phyloP scores from a whole-genome alignment of 2,888 invertebrate species.

The Saturnia japonica region DNA sequence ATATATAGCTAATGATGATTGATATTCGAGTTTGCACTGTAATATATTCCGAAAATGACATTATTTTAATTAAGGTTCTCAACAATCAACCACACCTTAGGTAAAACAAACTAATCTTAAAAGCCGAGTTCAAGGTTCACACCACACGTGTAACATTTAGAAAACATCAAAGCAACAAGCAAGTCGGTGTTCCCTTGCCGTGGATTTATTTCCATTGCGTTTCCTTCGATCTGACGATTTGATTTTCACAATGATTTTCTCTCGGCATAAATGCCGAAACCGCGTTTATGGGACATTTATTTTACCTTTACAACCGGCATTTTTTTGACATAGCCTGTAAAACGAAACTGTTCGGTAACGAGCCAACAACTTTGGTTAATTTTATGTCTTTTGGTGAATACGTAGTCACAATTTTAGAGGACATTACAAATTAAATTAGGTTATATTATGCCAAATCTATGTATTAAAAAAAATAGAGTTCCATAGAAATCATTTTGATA shows the following conservation, averaged over 20 bases:
- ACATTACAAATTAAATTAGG: background rate
- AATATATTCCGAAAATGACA: no score
- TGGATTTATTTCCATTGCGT: conserved; percentile 5
- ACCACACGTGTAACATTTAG: background rate
- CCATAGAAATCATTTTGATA: background rate
- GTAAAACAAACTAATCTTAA: background rate
- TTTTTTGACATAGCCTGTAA: conserved; percentile 16
- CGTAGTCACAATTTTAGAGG: background rate
- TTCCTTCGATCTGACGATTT: background rate
- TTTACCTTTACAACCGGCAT: conserved; percentile 19
- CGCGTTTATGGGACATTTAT: conserved; percentile 17
- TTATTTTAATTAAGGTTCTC: background rate
- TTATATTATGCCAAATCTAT: background rate
- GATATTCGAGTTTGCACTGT: no score
- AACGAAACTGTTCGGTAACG: conserved; percentile 10
- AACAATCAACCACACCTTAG: background rate
- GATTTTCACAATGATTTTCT: conserved; percentile 3
- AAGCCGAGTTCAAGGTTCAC: background rate
- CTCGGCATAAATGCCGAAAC: conserved; percentile 7
- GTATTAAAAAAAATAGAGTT: no score
- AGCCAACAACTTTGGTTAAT: background rate
- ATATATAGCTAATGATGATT: no score
- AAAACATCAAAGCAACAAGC: conserved; percentile 11
- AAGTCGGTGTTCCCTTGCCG: background rate
- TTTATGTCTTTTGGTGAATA: background rate